Conservation (phyloP, 1,140 invertebrate genomes). For the Aporrectodea caliginosa region DNA sequence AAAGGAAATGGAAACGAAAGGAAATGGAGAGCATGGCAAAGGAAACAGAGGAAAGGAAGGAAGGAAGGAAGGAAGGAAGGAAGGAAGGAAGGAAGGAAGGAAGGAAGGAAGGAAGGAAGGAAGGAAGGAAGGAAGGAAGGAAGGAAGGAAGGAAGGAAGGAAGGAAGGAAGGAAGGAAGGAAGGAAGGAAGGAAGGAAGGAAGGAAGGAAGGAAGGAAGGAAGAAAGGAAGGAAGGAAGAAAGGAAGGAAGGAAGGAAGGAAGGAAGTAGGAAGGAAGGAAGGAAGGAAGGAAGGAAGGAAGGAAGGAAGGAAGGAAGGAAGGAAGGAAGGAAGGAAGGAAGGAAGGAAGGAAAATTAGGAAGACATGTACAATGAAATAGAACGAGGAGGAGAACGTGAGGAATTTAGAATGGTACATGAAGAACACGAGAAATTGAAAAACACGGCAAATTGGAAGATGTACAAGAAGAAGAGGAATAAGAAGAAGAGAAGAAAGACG, state of each 20-base stretch:
- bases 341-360: background rate
- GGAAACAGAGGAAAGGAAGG: constrained; percentile 16
- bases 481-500: too few species aligned
- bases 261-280: too few species aligned
- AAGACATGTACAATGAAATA: background rate
- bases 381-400: background rate
- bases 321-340: background rate
- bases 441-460: too few species aligned
- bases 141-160: too few species aligned
- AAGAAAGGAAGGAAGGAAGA: background rate
- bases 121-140: too few species aligned
- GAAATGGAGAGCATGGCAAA: background rate
- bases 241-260: background rate
- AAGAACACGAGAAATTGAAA: too few species aligned
- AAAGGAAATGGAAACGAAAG: too few species aligned
- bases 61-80: too few species aligned
- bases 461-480: too few species aligned
- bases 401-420: background rate
- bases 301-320: constrained; percentile 5
- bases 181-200: background rate
- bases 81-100: too few species aligned
- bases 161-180: constrained; percentile 17
- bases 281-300: background rate
- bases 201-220: background rate
- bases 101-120: too few species aligned